Percentiles rank a stretch among this genome's conserved stretches.
Conservation (phyloP, 2,888 invertebrate genomes). For the Tipula lateralis region DNA sequence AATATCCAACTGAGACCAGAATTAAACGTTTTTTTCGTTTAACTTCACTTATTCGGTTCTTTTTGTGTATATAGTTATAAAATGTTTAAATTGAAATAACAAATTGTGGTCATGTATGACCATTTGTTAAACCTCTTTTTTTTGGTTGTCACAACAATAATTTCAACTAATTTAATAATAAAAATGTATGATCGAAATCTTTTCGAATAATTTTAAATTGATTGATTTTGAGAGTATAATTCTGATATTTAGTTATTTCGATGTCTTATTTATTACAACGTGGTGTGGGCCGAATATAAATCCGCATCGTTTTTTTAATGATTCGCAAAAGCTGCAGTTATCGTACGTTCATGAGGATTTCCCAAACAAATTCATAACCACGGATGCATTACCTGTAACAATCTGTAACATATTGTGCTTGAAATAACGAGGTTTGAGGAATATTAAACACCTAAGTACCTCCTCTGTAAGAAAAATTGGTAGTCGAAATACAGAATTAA, state of each 20-base stretch:
- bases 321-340: too few relatives aligned
- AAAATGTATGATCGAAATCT: background rate
- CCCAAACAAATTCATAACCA: too few relatives aligned
- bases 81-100: background rate
- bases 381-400: too few relatives aligned
- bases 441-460: too few relatives aligned
- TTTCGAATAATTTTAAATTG: background rate
- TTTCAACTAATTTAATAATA: constrained; percentile 19
- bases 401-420: too few relatives aligned
- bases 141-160: constrained; percentile 4
- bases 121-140: background rate
- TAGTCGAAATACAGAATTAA: too few relatives aligned
- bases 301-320: too few relatives aligned
- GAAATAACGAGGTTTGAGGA: too few relatives aligned
- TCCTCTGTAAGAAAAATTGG: too few relatives aligned
- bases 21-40: background rate
- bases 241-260: background rate
- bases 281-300: too few relatives aligned
- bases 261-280: too few relatives aligned
- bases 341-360: too few relatives aligned
- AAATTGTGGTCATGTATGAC: background rate
- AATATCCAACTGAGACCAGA: background rate
- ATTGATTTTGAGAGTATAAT: background rate
- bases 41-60: background rate
- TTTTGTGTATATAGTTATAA: background rate